Evolutionary conservation across 30 jellyfish, hydroid and myxozoan species (phyloP).

Genomic region (Hydractinia echinata): DNA sequence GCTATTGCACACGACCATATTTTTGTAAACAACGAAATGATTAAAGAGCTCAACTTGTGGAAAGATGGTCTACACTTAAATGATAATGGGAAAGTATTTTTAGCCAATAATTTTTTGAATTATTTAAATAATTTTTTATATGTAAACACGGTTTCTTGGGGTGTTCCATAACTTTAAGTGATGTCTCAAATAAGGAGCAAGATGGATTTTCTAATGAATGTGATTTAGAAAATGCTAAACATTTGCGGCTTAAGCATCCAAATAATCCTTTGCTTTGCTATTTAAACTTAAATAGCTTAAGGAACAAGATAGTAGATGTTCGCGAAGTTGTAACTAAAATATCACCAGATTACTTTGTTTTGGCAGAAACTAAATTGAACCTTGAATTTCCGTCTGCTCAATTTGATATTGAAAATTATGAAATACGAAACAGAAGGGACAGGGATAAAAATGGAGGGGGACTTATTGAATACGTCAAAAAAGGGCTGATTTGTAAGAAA

Average conservation of each 20-base stretch:
- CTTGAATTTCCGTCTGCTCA: background rate
- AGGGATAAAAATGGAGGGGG: conserved; percentile 12
- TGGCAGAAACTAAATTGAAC: too few relatives aligned
- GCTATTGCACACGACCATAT: conserved; percentile 3
- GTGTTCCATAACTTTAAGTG: background rate
- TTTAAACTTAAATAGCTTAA: conserved; percentile 1
- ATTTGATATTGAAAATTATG: conserved; percentile 1
- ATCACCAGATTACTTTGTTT: background rate
- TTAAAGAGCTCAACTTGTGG: background rate
- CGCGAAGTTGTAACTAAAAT: conserved; percentile 9
- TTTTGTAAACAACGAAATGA: background rate
- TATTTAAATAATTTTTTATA: too few relatives aligned
- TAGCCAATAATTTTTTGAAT: conserved; percentile 3
- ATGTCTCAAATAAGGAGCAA: conserved; percentile 1
- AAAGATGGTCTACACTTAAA: conserved; percentile 5
- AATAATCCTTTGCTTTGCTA: background rate
- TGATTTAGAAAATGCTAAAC: background rate
- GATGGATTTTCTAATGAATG: background rate
- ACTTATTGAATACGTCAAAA: conserved; percentile 4
- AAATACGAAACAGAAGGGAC: conserved; percentile 10
- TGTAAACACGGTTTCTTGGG: conserved; percentile 9
- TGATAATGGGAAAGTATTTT: conserved; percentile 6
- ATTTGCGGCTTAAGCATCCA: background rate
- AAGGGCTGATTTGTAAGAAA: conserved; percentile 2
- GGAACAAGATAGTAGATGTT: background rate